phyloP scores from a whole-genome alignment of 2,888 invertebrate species.

The Clanis bilineata region DNA sequence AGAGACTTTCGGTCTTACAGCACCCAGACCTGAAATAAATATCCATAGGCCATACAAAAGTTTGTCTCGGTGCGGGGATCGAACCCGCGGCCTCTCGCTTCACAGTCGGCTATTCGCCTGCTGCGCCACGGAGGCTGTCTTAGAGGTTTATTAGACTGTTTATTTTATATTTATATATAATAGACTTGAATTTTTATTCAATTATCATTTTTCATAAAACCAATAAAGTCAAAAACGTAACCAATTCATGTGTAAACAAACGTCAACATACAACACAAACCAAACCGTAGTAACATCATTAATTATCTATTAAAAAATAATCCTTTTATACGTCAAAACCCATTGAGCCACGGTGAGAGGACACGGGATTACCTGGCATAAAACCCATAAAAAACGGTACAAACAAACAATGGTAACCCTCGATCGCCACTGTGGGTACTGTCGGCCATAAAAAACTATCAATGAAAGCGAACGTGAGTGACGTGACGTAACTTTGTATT shows the following conservation, averaged over 20 bases:
- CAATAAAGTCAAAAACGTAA: slow-evolving; percentile 13
- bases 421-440: slow-evolving; percentile 47
- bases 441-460: slow-evolving; percentile 35
- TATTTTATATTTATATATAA: no score
- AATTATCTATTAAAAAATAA: slow-evolving; percentile 80
- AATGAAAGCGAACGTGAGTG: slow-evolving; percentile 29
- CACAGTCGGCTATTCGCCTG: no score
- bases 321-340: slow-evolving; percentile 78
- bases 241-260: slow-evolving; percentile 26
- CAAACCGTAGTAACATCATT: slow-evolving; percentile 64
- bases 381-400: slow-evolving; percentile 71
- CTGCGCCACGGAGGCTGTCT: no score
- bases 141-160: no score
- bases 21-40: no score
- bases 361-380: slow-evolving; percentile 77
- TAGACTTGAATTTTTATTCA: no score
- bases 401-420: slow-evolving; percentile 67
- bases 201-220: slow-evolving; percentile 26
- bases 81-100: no score
- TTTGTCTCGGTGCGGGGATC: no score
- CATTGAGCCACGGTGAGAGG: slow-evolving; percentile 64
- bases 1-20: no score
- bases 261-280: slow-evolving; percentile 30
- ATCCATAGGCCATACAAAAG: no score
- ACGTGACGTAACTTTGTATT: background rate